Evolutionary conservation across 2,797 vertebrate genomes (phyloP).

Genomic region (Schizopygopsis pylzovi): DNA sequence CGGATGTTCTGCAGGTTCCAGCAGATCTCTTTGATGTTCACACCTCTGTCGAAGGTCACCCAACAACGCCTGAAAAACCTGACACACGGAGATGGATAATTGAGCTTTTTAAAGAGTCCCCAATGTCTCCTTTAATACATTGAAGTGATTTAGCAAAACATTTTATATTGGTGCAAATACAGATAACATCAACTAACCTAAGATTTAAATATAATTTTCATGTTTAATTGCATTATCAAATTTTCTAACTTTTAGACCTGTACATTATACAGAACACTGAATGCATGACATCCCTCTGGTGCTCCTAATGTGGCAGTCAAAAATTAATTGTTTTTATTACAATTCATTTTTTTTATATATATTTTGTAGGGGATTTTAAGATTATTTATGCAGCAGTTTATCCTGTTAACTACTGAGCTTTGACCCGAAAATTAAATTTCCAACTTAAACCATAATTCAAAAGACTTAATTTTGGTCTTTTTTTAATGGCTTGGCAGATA

Average conservation of each 20-base stretch:
- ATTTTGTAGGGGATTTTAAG: neutral
- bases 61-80: slow-evolving; percentile 93
- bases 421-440: neutral
- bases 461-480: too few relatives aligned
- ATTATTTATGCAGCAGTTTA: neutral
- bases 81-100: neutral
- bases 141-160: neutral
- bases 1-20: slow-evolving; percentile 95
- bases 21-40: slow-evolving; percentile 95
- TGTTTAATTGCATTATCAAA: neutral
- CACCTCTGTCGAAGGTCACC: slow-evolving; percentile 91
- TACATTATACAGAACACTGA: neutral
- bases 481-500: too few relatives aligned
- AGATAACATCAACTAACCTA: neutral
- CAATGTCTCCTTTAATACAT: neutral
- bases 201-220: neutral
- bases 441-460: too few relatives aligned
- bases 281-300: neutral
- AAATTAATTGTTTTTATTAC: too few relatives aligned
- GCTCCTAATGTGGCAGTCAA: neutral
- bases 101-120: neutral
- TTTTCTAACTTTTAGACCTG: neutral
- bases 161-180: neutral
- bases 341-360: neutral
- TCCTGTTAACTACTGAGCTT: neutral